A percentile compares a stretch with the other conserved stretches of the same genome.
phyloP scores from a whole-genome alignment of 1,140 invertebrate genomes.

The Tetramorium simillimum region DNA sequence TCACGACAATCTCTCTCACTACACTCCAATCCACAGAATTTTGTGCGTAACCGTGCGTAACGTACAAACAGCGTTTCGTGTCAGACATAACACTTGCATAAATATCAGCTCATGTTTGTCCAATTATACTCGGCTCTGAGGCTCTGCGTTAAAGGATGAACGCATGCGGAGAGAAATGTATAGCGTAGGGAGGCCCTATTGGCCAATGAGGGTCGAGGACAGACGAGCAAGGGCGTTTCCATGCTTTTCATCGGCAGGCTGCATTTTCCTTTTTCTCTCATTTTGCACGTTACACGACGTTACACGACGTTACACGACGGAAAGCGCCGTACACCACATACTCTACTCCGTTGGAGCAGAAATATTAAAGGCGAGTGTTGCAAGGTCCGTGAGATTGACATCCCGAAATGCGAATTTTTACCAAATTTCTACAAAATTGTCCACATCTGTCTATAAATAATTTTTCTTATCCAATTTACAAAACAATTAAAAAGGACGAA shows the following conservation, averaged over 20 bases:
- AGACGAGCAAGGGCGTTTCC: conserved; percentile 13
- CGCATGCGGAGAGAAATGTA: neutral
- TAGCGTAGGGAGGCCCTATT: neutral
- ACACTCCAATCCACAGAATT: neutral
- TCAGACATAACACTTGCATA: conserved; percentile 25
- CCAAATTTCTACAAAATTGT: too few species aligned
- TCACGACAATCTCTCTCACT: neutral
- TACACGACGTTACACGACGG: neutral
- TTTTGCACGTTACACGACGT: neutral
- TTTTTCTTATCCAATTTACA: too few species aligned
- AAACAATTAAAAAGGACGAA: too few species aligned
- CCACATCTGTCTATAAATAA: too few species aligned
- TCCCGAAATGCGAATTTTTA: too few species aligned
- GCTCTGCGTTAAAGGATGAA: neutral
- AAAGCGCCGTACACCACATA: neutral
- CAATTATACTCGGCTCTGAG: conserved; percentile 38
- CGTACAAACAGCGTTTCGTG: conserved; percentile 26
- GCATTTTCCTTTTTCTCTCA: conserved; percentile 27
- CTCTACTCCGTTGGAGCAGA: neutral
- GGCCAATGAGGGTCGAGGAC: conserved; percentile 21
- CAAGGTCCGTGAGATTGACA: too few species aligned
- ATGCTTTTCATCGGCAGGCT: conserved; percentile 13
- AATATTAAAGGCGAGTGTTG: conserved; percentile 32
- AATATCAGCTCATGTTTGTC: conserved; percentile 48
- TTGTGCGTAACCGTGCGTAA: neutral